A percentile compares a stretch with the other conserved stretches of the same genome.
These are phyloP conservation scores for Ptychochromis oligacanthus DNA, from an alignment of 2,113 vertebrate species.

Conservation along the genomic window DNA sequence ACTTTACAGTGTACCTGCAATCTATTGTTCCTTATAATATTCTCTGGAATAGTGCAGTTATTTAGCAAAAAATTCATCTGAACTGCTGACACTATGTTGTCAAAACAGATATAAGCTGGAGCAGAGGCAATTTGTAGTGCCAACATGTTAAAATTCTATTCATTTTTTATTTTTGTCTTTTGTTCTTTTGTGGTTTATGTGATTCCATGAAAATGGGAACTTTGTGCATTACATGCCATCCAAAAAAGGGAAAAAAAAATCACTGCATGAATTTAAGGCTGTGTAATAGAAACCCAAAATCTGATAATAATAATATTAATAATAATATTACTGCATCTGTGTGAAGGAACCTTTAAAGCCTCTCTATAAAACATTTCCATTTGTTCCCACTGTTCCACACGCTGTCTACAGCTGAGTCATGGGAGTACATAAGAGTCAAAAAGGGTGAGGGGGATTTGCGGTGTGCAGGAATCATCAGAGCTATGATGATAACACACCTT, in stretches of 20 bases:
- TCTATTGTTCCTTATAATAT: constrained; percentile 24
- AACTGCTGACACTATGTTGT: constrained; percentile 17
- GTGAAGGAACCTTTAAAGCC: background rate
- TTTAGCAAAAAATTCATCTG: constrained; percentile 42
- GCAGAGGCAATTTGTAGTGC: constrained; percentile 1
- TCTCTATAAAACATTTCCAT: constrained; percentile 5
- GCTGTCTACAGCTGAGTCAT: constrained; percentile 20
- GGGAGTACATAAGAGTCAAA: constrained; percentile 4
- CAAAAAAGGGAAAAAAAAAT: background rate
- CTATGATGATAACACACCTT: constrained; percentile 66
- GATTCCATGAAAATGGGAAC: constrained; percentile 4
- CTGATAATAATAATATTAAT: background rate
- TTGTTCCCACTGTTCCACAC: background rate
- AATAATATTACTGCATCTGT: background rate
- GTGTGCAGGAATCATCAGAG: constrained; percentile 46
- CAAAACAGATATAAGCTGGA: constrained; percentile 12
- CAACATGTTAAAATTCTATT: background rate
- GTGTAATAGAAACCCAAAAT: background rate
- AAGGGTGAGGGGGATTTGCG: background rate
- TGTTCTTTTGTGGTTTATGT: background rate
- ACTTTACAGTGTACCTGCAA: constrained; percentile 22
- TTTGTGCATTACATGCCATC: background rate
- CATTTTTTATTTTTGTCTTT: background rate
- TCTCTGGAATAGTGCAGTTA: constrained; percentile 3
- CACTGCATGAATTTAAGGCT: background rate